A percentile compares a stretch with the other conserved stretches of the same genome.
These are phyloP conservation scores for Glandiceps talaboti DNA, from an alignment of 53 echinoderm and acorn worm genomes.

Conservation along the genomic window DNA sequence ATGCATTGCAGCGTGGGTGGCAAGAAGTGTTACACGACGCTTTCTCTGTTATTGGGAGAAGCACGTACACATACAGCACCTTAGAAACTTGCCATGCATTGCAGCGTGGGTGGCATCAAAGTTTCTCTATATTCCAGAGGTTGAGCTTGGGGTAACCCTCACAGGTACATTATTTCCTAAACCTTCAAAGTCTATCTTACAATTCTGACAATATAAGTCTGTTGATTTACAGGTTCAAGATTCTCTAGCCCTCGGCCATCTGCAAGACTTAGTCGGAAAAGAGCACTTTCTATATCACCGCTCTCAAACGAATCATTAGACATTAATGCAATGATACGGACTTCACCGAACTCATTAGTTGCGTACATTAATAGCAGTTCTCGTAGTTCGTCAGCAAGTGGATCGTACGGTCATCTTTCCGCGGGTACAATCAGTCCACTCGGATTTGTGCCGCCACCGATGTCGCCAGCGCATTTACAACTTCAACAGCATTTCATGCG, in stretches of 20 bases:
- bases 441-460: slow-evolving; percentile 62
- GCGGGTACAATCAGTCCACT: slow-evolving; percentile 81
- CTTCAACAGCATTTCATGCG: slow-evolving; percentile 83
- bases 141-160: no score
- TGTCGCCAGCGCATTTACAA: slow-evolving; percentile 93
- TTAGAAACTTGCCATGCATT: no score
- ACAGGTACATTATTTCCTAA: no score
- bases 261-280: slow-evolving; percentile 72
- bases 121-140: no score
- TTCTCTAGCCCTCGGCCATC: slow-evolving; percentile 80
- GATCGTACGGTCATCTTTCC: slow-evolving; percentile 84
- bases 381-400: slow-evolving; percentile 94
- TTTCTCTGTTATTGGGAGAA: no score
- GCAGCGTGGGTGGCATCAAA: no score
- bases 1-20: no score
- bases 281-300: slow-evolving; percentile 89
- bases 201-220: no score
- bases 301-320: slow-evolving; percentile 77
- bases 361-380: slow-evolving; percentile 90
- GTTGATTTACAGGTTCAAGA: slow-evolving; percentile 56
- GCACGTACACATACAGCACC: no score
- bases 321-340: slow-evolving; percentile 92
- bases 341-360: slow-evolving; percentile 95
- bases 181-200: no score
- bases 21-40: no score